Conservation (phyloP, 2,888 invertebrate species). For the Himalopsyche japonica region DNA sequence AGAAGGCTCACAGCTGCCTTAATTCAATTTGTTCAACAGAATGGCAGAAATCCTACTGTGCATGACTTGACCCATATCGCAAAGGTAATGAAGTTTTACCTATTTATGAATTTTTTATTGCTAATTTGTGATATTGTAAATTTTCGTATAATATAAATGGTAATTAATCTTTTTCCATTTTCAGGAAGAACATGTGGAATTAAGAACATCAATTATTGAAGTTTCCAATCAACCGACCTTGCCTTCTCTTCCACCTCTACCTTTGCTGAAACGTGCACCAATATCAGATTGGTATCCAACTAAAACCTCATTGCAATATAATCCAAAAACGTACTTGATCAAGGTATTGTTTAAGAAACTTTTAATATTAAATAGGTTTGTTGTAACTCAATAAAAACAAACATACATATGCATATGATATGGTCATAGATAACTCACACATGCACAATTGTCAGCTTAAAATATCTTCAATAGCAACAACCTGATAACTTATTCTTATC, state of each 20-base stretch:
- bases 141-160: neutral
- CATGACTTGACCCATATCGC: constrained; percentile 41
- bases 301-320: constrained; percentile 14
- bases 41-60: constrained; percentile 59
- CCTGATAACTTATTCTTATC: too few relatives aligned
- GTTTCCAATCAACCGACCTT: constrained; percentile 8
- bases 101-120: too few relatives aligned
- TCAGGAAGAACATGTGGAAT: constrained; percentile 28
- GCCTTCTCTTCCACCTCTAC: constrained; percentile 28
- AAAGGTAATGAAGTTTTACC: constrained; percentile 17
- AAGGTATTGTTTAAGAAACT: neutral
- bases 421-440: too few relatives aligned
- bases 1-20: constrained; percentile 64
- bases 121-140: neutral
- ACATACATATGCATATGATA: too few relatives aligned
- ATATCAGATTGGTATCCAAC: constrained; percentile 33
- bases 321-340: neutral
- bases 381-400: neutral
- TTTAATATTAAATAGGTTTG: too few relatives aligned
- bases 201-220: constrained; percentile 28
- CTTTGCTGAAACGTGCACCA: constrained; percentile 31
- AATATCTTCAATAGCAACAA: too few relatives aligned
- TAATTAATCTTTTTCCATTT: neutral
- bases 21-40: constrained; percentile 64
- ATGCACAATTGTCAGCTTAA: too few relatives aligned